Evolutionary conservation across 2,797 vertebrate species (phyloP).

Genomic region (Dromococcyx pavoninus): DNA sequence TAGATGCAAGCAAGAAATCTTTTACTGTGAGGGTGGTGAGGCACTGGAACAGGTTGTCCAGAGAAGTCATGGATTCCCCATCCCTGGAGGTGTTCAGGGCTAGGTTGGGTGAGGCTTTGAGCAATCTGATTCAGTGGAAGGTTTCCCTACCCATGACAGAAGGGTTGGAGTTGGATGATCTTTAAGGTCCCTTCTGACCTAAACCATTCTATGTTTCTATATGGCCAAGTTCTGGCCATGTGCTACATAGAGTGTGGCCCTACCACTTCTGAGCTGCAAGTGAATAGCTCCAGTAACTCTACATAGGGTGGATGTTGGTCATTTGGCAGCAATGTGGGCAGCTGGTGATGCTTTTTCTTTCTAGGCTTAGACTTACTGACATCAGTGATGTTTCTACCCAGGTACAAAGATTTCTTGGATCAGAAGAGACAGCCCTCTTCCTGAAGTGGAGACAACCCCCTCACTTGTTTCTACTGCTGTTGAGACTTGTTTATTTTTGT

Average conservation of each 20-base stretch:
- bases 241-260: fast-evolving
- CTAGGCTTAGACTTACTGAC: not conserved
- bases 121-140: no score
- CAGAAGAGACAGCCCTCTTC: not conserved
- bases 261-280: not conserved
- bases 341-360: not conserved
- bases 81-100: no score
- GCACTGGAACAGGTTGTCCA: no score
- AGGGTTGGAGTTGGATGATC: no score
- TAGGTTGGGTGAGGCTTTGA: no score
- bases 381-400: not conserved
- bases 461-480: not conserved
- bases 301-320: fast-evolving
- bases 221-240: not conserved
- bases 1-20: no score
- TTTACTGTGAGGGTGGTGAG: no score
- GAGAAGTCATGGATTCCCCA: no score
- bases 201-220: no score
- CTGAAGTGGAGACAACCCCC: not conserved
- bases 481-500: not conserved
- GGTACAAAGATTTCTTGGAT: not conserved
- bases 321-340: not conserved
- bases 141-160: no score
- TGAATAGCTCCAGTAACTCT: not conserved
- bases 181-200: no score